A percentile compares a stretch with the other conserved stretches of the same genome.
These are phyloP conservation scores for Agapornis roseicollis DNA, from an alignment of 2,113 vertebrate genomes.

Conservation along the genomic window DNA sequence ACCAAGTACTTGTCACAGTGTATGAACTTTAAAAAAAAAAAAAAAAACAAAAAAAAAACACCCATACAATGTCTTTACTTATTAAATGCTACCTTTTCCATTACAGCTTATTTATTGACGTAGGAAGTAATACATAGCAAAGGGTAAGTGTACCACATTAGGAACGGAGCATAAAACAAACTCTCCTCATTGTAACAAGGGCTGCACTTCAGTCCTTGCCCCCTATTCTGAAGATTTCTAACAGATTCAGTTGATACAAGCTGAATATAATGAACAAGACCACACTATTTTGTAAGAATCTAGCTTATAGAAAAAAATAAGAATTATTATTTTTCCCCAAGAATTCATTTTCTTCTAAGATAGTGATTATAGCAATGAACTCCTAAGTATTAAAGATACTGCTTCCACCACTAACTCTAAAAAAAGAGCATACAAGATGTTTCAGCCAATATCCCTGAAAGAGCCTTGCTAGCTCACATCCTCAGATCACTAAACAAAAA, in stretches of 20 bases:
- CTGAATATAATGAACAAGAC: background rate
- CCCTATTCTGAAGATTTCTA: background rate
- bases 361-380: background rate
- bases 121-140: background rate
- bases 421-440: background rate
- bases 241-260: background rate
- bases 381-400: background rate
- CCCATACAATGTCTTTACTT: background rate
- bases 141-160: background rate
- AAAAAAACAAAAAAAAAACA: background rate
- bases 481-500: background rate
- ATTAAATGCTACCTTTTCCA: conserved; percentile 58
- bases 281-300: background rate
- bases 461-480: background rate
- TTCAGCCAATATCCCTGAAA: conserved; percentile 10
- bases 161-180: background rate
- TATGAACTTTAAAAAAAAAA: background rate
- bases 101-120: conserved; percentile 50
- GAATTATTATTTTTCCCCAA: background rate
- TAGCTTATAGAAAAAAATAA: background rate
- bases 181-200: background rate
- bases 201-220: background rate
- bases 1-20: background rate
- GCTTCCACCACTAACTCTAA: background rate
- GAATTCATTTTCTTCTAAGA: background rate